phyloP scores from a whole-genome alignment of 2,888 invertebrate genomes.

The Bruchidius siliquastri region DNA sequence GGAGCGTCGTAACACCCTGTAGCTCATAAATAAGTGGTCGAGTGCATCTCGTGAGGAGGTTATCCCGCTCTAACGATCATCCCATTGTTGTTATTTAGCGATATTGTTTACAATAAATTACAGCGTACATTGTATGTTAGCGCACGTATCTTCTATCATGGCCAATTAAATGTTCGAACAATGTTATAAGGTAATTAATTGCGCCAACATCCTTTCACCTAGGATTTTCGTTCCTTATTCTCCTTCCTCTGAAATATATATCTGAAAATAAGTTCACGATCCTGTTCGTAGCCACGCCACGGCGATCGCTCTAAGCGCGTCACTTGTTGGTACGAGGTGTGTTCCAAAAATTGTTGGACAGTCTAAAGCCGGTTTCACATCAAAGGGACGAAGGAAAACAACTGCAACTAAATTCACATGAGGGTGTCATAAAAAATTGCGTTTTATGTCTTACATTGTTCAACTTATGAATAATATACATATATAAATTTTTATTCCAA shows the following conservation, averaged over 20 bases:
- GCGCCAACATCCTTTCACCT: constrained; percentile 38
- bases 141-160: constrained; percentile 43
- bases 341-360: too few species aligned
- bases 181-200: constrained; percentile 46
- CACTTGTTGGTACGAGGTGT: background rate
- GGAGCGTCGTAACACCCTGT: background rate
- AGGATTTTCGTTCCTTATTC: constrained; percentile 5
- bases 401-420: too few species aligned
- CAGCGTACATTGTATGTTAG: constrained; percentile 42
- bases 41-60: constrained; percentile 23
- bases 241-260: background rate
- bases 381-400: too few species aligned
- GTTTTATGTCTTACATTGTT: too few species aligned
- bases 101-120: constrained; percentile 46
- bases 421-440: too few species aligned
- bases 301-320: background rate
- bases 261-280: background rate
- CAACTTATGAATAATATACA: too few species aligned
- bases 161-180: constrained; percentile 45
- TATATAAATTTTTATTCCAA: too few species aligned
- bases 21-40: background rate
- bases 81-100: constrained; percentile 45
- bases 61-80: constrained; percentile 39
- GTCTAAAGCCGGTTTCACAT: too few species aligned
- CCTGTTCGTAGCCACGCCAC: background rate